Base-by-base conservation (phyloP, 2,888 invertebrate genomes). In the Yponomeuta evonymella region DNA sequence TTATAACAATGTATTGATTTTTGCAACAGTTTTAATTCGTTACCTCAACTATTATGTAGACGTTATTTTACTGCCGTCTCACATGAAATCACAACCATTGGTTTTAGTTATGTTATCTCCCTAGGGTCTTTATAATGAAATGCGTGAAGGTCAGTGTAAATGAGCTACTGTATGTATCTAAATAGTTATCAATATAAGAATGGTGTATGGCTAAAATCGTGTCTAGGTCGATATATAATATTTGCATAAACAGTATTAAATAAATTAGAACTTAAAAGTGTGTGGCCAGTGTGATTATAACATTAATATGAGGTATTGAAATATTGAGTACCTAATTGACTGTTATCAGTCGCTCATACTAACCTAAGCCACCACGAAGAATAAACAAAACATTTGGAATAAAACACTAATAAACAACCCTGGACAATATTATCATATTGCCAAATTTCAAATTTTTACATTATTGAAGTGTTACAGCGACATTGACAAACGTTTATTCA, bases 241-340 rank as follows among this genome's bases (percentile, higher is more conserved):
- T 80, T 77, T 76, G 81, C 79, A 79, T 81, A 81, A 58, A 84
- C 86, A 86, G 86, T 86, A 86, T 86, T 86, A 86, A 62, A 80
- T 83, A 82, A 80, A 78, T 81, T 81, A 80, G 81, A 79, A 75
- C 74, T 76, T 72, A 73, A 73, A 23, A n/a, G 43, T 63, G 72
- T 70, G 70, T 70, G 71, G 72, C 72, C 71, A 70, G 72, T 51
- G 69, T 69, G 62, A 71, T 48, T 71, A 71, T 71, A 68, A 30
- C 15, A 36, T 36, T 68, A 65, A 68, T 68, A 58, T 48, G 48
- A 67, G 29, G 51, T 68, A 48, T 48, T 68, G 48, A 30, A 23
- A 68, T 68, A 68, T 30, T 30, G 51, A 23, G 48, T 68, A 48
- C 48, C 29, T 67, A 51, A 68, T 68, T 11, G 30, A 33, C 33